These are phyloP conservation scores for Epizoanthus ramosus DNA, from an alignment of 92 coral and sea anemone genomes.

Conservation along the genomic window DNA sequence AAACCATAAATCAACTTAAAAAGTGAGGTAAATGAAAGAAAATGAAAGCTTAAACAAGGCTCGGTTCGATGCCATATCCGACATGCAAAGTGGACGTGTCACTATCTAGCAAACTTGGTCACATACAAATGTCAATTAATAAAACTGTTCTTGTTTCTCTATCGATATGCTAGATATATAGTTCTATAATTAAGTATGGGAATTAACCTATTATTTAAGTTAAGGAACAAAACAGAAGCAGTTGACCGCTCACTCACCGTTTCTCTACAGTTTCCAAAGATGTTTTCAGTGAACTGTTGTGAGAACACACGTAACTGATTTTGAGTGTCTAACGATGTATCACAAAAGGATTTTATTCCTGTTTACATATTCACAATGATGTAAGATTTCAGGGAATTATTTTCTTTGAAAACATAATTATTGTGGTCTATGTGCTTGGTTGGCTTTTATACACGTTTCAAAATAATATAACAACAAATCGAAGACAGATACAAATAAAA, in stretches of 20 bases:
- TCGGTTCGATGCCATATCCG: background rate
- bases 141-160: too few species aligned
- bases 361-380: constrained; percentile 42
- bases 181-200: too few species aligned
- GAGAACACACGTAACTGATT: constrained; percentile 23
- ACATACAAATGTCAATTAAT: background rate
- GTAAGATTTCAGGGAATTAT: constrained; percentile 32
- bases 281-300: constrained; percentile 23
- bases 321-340: background rate
- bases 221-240: background rate
- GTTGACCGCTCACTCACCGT: constrained; percentile 9
- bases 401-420: constrained; percentile 24
- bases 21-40: too few species aligned
- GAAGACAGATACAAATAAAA: background rate
- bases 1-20: too few species aligned
- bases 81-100: background rate
- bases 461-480: background rate
- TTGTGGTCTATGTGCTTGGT: background rate
- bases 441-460: constrained; percentile 23
- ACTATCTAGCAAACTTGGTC: background rate
- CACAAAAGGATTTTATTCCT: constrained; percentile 21
- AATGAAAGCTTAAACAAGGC: too few species aligned
- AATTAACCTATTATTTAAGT: too few species aligned
- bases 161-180: too few species aligned
- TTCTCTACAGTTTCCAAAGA: constrained; percentile 18